A percentile compares a stretch with the other conserved stretches of the same genome.
These are phyloP conservation scores for Bombus sibiricus DNA, from an alignment of 1,140 invertebrate species.

Conservation along the genomic window DNA sequence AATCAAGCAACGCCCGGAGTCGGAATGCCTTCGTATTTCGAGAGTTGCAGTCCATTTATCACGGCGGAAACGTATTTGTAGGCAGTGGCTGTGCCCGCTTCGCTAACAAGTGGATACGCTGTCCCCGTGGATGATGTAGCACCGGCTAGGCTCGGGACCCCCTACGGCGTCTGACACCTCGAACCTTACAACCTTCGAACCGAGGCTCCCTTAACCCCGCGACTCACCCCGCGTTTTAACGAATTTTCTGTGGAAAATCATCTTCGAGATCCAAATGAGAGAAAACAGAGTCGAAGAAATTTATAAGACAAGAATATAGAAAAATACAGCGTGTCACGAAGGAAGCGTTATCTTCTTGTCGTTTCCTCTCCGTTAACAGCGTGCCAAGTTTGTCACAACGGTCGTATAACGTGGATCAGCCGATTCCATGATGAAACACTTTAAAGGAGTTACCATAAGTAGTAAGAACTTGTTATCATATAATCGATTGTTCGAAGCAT, in stretches of 20 bases:
- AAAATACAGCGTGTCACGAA: no score
- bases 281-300: neutral
- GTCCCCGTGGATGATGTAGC: slow-evolving; percentile 81
- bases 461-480: no score
- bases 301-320: no score
- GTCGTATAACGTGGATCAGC: no score
- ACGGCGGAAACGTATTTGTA: slow-evolving; percentile 80
- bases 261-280: no score
- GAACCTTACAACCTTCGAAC: slow-evolving; percentile 77
- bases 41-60: slow-evolving; percentile 81
- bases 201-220: slow-evolving; percentile 63
- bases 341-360: no score
- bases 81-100: slow-evolving; percentile 78
- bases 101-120: slow-evolving; percentile 82
- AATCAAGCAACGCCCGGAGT: slow-evolving; percentile 80
- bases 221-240: slow-evolving; percentile 52
- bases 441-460: no score
- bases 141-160: slow-evolving; percentile 77
- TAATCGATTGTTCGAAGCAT: no score
- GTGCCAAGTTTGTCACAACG: no score
- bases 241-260: slow-evolving; percentile 51
- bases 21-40: slow-evolving; percentile 81
- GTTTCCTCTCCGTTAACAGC: no score
- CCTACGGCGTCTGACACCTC: slow-evolving; percentile 80
- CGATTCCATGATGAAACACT: no score